phyloP scores from a whole-genome alignment of 2,113 vertebrate genomes.

The Nettapus auritus region DNA sequence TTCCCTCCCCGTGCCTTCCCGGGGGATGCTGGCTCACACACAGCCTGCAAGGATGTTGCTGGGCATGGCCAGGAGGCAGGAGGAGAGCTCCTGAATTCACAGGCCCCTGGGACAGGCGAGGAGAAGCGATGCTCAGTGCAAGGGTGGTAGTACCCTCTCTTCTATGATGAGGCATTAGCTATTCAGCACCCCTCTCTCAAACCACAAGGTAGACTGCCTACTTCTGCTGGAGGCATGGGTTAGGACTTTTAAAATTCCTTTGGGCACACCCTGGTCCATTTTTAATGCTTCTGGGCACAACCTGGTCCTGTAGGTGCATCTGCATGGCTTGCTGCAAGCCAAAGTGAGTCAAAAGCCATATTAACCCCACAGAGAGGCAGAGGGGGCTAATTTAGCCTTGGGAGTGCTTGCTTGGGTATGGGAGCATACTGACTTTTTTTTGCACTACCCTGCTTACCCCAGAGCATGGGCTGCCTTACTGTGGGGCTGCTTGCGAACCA shows the following conservation, averaged over 20 bases:
- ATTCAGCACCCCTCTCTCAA: not conserved
- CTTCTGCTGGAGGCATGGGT: rapidly evolving
- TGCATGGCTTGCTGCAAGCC: not conserved
- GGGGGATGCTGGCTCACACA: not conserved
- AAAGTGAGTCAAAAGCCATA: not conserved
- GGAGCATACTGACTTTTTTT: not conserved
- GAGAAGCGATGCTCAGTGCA: not conserved
- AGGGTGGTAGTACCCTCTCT: not conserved
- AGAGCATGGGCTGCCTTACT: not conserved
- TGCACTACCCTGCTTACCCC: not conserved
- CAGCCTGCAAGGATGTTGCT: not conserved
- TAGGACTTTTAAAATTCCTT: not conserved
- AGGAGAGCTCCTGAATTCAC: rapidly evolving
- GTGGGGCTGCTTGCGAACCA: not conserved
- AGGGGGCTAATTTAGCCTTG: not conserved
- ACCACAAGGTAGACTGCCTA: not conserved
- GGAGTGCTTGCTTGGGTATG: not conserved
- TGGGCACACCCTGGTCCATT: not conserved
- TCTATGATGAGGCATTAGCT: not conserved
- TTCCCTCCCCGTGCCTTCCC: not conserved
- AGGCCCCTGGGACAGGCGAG: not conserved
- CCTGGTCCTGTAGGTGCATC: not conserved
- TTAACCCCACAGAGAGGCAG: not conserved
- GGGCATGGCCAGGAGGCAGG: not conserved
- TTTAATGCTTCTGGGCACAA: not conserved